These are phyloP conservation scores for Paragorgia papillata DNA, from an alignment of 92 coral and sea anemone genomes.

Conservation along the genomic window DNA sequence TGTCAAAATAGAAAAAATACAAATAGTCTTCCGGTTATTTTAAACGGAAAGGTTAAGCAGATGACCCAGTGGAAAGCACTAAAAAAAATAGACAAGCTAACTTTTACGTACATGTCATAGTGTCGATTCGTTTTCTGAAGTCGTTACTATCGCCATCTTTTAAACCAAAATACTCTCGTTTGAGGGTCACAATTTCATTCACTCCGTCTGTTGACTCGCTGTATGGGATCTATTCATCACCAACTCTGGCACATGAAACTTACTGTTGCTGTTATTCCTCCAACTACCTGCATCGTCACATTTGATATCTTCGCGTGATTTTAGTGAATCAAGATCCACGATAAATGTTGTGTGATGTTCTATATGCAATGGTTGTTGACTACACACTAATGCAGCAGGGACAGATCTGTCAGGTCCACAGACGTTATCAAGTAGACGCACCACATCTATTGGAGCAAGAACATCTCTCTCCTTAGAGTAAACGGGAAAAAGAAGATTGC, in stretches of 20 bases:
- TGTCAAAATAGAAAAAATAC: too few relatives aligned
- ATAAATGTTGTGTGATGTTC: slow-evolving; percentile 54
- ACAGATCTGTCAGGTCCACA: slow-evolving; percentile 13
- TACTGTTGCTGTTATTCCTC: slow-evolving; percentile 54
- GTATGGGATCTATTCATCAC: too few relatives aligned
- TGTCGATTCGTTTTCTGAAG: slow-evolving; percentile 36
- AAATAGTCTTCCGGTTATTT: too few relatives aligned
- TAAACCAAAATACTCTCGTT: slow-evolving; percentile 10
- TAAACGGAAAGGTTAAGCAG: too few relatives aligned
- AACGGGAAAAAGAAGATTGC: slow-evolving; percentile 15
- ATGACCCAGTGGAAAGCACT: too few relatives aligned
- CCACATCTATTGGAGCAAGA: slow-evolving; percentile 7
- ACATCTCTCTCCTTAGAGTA: background rate
- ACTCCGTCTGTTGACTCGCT: background rate
- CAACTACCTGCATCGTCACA: slow-evolving; percentile 64
- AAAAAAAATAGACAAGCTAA: too few relatives aligned
- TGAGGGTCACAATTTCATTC: slow-evolving; percentile 9
- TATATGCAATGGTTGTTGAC: slow-evolving; percentile 53
- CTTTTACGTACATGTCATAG: slow-evolving; percentile 27
- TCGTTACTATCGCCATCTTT: background rate
- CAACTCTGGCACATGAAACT: slow-evolving; percentile 46
- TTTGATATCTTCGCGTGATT: slow-evolving; percentile 51
- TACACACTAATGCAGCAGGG: slow-evolving; percentile 22
- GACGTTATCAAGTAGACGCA: background rate
- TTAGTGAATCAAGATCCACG: slow-evolving; percentile 49